phyloP scores from a whole-genome alignment of 2,888 invertebrate species.

The Willowsia nigromaculata region DNA sequence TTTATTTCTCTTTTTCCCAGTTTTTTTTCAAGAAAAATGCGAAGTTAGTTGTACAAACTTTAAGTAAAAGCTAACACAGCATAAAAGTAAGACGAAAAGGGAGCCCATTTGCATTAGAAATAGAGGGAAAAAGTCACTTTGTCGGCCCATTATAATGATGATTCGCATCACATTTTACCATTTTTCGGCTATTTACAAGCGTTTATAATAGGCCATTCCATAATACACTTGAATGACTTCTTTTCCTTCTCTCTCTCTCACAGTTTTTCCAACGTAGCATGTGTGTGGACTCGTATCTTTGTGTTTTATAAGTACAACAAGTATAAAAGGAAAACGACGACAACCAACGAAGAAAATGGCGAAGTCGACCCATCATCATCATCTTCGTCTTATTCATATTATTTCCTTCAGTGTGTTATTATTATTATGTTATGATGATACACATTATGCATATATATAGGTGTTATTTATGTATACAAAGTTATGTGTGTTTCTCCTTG shows the following conservation, averaged over 20 bases:
- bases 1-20: constrained; percentile 19
- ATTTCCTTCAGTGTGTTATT: constrained; percentile 8
- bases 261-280: background rate
- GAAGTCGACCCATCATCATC: constrained; percentile 52
- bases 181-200: constrained; percentile 66
- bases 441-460: background rate
- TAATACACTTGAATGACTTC: constrained; percentile 65
- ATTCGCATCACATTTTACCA: constrained; percentile 69
- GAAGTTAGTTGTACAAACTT: constrained; percentile 58
- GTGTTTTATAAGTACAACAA: background rate
- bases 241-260: constrained; percentile 33
- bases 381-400: constrained; percentile 24
- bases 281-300: background rate
- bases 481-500: constrained; percentile 10
- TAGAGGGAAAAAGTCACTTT: constrained; percentile 69
- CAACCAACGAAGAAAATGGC: constrained; percentile 27
- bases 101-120: constrained; percentile 73
- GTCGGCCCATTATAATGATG: constrained; percentile 69
- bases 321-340: constrained; percentile 27
- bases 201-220: constrained; percentile 66
- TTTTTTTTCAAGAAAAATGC: constrained; percentile 46
- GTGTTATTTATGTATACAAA: constrained; percentile 13
- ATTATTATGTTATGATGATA: background rate
- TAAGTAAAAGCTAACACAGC: constrained; percentile 65
- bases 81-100: constrained; percentile 49